Conservation (phyloP, 1,140 invertebrate species). For the Brachionus rotundiformis region DNA sequence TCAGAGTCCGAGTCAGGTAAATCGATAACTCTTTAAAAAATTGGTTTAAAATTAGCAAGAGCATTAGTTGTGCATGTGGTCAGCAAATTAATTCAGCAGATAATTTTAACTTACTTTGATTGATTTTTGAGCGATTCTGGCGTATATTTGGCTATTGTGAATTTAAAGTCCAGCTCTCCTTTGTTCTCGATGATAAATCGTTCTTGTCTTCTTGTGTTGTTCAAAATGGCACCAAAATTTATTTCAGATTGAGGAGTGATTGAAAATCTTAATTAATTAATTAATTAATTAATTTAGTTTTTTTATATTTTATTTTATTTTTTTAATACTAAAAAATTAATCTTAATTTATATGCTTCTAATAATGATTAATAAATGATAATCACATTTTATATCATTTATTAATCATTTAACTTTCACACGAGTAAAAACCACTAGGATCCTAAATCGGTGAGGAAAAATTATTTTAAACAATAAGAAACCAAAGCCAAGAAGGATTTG, state of each 20-base stretch:
- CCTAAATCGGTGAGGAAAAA: too few relatives aligned
- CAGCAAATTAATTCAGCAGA: not conserved
- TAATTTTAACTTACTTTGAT: conserved; percentile 38
- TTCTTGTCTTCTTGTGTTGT: conserved; percentile 61
- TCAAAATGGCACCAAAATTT: conserved; percentile 63
- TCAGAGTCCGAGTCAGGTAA: not conserved
- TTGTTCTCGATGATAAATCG: conserved; percentile 64
- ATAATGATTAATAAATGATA: too few relatives aligned
- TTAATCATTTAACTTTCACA: too few relatives aligned
- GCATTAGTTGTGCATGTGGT: not conserved
- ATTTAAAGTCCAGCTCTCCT: conserved; percentile 64
- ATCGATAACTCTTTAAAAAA: not conserved
- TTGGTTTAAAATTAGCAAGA: not conserved
- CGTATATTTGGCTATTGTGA: conserved; percentile 56
- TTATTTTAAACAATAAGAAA: too few relatives aligned
- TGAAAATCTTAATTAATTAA: conserved; percentile 57
- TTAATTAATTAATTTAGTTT: not conserved
- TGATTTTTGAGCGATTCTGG: conserved; percentile 14
- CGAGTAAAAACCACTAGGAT: too few relatives aligned
- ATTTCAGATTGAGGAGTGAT: conserved; percentile 61
- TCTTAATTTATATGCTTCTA: too few relatives aligned
- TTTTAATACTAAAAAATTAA: too few relatives aligned
- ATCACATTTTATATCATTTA: too few relatives aligned
- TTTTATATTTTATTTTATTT: too few relatives aligned
- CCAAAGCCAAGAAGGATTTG: too few relatives aligned